Conservation (phyloP, 92 coral and sea anemone genomes). For the Montipora capitata region DNA sequence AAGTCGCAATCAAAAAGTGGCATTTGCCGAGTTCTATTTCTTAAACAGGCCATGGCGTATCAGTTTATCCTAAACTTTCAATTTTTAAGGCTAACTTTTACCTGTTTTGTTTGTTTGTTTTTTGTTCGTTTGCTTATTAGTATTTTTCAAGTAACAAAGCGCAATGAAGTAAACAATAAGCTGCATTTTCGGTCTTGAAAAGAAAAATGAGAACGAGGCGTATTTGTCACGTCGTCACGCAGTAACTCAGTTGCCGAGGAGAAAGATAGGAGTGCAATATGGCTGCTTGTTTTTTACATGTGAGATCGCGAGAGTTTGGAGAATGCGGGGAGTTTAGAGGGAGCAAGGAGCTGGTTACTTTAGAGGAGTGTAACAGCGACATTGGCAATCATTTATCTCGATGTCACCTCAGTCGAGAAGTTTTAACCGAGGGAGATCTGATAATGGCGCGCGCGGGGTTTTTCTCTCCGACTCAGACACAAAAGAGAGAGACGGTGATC, state of each 20-base stretch:
- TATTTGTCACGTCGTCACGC: not conserved
- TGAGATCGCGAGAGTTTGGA: constrained; percentile 2
- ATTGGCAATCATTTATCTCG: not conserved
- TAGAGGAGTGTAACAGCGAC: not conserved
- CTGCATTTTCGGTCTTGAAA: too few species aligned
- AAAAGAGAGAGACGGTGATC: not conserved
- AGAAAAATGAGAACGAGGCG: not conserved
- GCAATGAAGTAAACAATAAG: too few species aligned
- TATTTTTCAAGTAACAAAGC: too few species aligned
- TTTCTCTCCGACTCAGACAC: not conserved
- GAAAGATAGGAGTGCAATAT: not conserved
- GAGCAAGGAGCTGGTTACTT: not conserved
- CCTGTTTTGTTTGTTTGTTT: too few species aligned
- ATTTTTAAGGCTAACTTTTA: too few species aligned
- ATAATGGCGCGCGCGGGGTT: not conserved
- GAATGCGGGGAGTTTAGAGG: constrained; percentile 6
- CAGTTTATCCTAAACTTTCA: too few species aligned
- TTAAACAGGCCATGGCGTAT: too few species aligned
- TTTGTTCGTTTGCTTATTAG: too few species aligned
- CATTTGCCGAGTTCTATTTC: too few species aligned
- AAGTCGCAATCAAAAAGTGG: too few species aligned
- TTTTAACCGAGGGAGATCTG: not conserved
- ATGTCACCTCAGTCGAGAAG: not conserved
- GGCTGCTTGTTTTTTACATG: not conserved
- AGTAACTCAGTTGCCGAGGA: not conserved